Evolutionary conservation across 2,113 vertebrate genomes (phyloP), one percentile per base, ranked within the genome.

Genomic region (Sakesphorus luctuosus): DNA sequence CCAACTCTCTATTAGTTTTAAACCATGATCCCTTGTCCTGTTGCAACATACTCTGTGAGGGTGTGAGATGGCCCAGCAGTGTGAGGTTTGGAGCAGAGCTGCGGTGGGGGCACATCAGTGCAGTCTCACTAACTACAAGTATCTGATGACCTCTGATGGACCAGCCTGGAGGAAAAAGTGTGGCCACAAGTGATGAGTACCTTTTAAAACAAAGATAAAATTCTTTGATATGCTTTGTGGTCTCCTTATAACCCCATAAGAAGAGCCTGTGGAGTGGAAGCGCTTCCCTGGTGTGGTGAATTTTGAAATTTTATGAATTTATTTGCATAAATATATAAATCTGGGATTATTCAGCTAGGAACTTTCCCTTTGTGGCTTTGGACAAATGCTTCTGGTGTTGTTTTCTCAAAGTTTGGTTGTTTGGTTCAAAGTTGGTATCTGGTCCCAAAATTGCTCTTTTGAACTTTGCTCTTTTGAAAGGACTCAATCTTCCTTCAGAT

Each of bases 101-200:
- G 15, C 47, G 56, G 13, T 19, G 31, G 52, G 71, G 14, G 13
- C 21, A 58, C 63, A 33, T 18, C 0, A 1, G 2, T 5, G 18
- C 21, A 18, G n/a, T 36, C 36, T 76, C 50, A 12, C 1, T 20
- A 58, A 15, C 13, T 52, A 1, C 3, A 18, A 19, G 3, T 3
- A 4, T 47, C 14, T 55, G 26, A 26, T 52, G 18, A 8, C 4
- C 8, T 6, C 11, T 2, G 2, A 11, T 26, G 25, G 66, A 44
- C 9, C 18, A 76, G 8, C 38, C 23, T 11, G 40, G 18, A 83
- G 73, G 53, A 58, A 44, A 28, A 88, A 43, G 7, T 2, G 44
- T 29, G 66, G 43, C 15, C 16, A 15, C 6, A 38, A 69, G 11
- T 46, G 7, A n/a, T n/a, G 31, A 3, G 12, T 36, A 43, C 40